These are phyloP conservation scores for Regulus satrapa DNA, from an alignment of 2,113 vertebrate genomes.

Conservation along the genomic window DNA sequence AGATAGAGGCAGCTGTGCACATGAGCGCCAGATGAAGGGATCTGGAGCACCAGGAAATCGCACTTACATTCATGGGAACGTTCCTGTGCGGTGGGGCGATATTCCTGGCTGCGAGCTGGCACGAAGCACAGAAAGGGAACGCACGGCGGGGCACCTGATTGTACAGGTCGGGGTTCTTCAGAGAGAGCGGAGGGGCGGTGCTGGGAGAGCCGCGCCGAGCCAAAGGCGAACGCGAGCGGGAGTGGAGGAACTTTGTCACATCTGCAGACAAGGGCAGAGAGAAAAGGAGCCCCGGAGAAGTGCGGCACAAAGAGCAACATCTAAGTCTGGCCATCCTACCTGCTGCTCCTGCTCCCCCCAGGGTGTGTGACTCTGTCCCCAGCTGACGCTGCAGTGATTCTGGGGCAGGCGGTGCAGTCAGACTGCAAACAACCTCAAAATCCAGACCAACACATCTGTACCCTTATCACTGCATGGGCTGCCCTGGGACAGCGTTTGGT, in stretches of 20 bases:
- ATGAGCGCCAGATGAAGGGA: neutral
- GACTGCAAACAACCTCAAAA: neutral
- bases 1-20: conserved; percentile 3
- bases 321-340: neutral
- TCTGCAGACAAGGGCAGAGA: neutral
- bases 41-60: neutral
- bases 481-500: neutral
- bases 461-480: neutral
- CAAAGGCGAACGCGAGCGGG: no score
- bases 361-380: neutral
- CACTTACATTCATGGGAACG: neutral
- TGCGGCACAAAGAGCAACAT: neutral
- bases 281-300: neutral
- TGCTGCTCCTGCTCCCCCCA: neutral
- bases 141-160: neutral
- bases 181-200: neutral
- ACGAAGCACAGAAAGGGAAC: neutral
- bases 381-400: neutral
- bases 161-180: neutral
- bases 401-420: neutral
- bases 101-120: neutral
- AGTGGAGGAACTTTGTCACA: neutral
- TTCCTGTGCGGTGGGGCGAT: neutral
- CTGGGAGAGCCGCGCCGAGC: no score
- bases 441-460: neutral